Base-by-base conservation (phyloP, 2,888 invertebrate genomes). In the Cyclophora punctaria region DNA sequence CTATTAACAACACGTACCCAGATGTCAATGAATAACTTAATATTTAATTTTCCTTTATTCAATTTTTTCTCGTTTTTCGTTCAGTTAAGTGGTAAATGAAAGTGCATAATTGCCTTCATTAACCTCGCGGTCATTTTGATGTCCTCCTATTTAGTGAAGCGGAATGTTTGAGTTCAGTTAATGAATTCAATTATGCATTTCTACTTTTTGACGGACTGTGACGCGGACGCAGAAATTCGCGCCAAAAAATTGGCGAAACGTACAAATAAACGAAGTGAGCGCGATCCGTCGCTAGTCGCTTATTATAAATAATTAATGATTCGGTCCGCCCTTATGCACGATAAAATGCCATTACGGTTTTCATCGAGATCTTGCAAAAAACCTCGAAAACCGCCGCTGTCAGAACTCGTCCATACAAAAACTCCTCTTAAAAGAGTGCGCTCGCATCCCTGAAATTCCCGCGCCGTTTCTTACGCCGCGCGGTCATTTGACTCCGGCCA, bases 231-330 rank as follows among this genome's bases (percentile, higher is more conserved):
- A 70, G 71, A 74, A 70, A 69, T 67, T 60, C 66, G 53, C 60
- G 57, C 63, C 62, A 65, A 71, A 76, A 77, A 72, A 68, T 73
- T 60, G 58, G 66, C 58, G 59, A 70, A 62, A 63, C 48, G 59
- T 68, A 66, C 78, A 78, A 78, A 78, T 73, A 78, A 81, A 80
- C 75, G 79, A 71, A 71, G 71, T 70, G 59, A 63, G 63, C 71
- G 73, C 78, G 78, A 74, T 80, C 83, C 75, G 77, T 80, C 79
- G 79, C 85, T 85, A 85, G 80, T 73, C 76, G 78, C 82, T 85
- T 87, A 86, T 86, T 88, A 87, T 88, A 88, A 88, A 88, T 88
- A 86, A 87, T 87, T 87, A 87, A 88, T 88, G 87, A 87, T 84
- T 84, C 80, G 79, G 71, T 67, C 78, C 73, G 77, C 84, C 83